Evolutionary conservation across 2,888 invertebrate species (phyloP).

Genomic region (Lasioglossum oenotherae): DNA sequence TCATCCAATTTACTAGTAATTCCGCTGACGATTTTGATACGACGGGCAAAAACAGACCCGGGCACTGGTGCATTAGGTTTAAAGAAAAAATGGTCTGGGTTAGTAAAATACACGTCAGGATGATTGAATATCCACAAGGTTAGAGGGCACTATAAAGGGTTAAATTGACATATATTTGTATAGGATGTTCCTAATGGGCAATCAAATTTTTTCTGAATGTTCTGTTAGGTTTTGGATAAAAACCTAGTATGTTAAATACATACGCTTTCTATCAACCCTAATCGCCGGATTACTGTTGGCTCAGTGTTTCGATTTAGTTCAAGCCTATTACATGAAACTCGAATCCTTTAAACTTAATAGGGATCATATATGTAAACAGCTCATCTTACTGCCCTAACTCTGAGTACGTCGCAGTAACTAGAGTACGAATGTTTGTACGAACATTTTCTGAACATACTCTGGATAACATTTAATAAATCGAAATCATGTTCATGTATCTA

Average conservation of each 20-base stretch:
- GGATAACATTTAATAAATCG: no score
- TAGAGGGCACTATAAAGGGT: neutral
- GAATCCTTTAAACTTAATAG: slow-evolving; percentile 1
- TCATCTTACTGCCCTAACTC: neutral
- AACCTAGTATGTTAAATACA: neutral
- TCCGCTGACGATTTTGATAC: neutral
- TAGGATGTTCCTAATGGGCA: neutral
- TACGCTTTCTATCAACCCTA: neutral
- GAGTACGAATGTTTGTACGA: neutral
- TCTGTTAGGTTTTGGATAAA: neutral
- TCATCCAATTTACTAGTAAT: no score
- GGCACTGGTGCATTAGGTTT: neutral
- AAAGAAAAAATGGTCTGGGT: neutral
- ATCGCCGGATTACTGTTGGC: neutral
- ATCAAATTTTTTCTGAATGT: neutral
- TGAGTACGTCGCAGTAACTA: neutral
- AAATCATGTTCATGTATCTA: no score
- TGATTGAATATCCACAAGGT: neutral
- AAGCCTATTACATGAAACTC: neutral
- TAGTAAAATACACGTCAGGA: neutral
- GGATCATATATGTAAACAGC: neutral
- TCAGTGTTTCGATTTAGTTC: neutral
- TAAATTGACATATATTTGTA: neutral
- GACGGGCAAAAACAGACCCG: neutral
- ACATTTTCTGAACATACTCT: neutral